Conservation (phyloP, 2,797 vertebrate species). For the Echiichthys vipera region DNA sequence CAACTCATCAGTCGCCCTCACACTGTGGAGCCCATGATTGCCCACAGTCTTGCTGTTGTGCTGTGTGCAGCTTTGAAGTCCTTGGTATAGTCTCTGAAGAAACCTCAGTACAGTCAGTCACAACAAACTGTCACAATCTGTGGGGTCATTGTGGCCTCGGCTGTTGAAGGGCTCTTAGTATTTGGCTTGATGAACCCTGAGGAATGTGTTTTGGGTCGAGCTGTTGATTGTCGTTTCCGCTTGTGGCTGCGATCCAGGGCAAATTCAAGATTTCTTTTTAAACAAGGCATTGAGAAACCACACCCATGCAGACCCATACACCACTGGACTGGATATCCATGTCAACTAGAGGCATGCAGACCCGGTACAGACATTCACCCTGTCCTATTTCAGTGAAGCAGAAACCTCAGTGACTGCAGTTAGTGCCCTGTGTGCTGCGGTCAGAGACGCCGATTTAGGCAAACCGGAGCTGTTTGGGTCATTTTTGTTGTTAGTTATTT, state of each 20-base stretch:
- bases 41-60: slow-evolving; percentile 32
- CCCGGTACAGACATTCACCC: slow-evolving; percentile 15
- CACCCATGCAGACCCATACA: slow-evolving; percentile 37
- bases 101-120: slow-evolving; percentile 53
- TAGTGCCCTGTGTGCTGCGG: slow-evolving; percentile 11
- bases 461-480: slow-evolving; percentile 58
- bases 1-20: slow-evolving; percentile 51
- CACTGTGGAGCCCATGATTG: slow-evolving; percentile 30
- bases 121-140: slow-evolving; percentile 61
- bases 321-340: slow-evolving; percentile 17
- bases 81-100: slow-evolving; percentile 6
- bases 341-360: slow-evolving; percentile 30
- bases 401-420: slow-evolving; percentile 60
- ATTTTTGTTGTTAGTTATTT: slow-evolving; percentile 70
- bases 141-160: slow-evolving; percentile 45
- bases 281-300: slow-evolving; percentile 53
- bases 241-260: slow-evolving; percentile 52
- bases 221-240: slow-evolving; percentile 72
- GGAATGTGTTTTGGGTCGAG: slow-evolving; percentile 65
- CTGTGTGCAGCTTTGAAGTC: slow-evolving; percentile 21
- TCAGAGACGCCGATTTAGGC: slow-evolving; percentile 46
- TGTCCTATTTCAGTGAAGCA: slow-evolving; percentile 55
- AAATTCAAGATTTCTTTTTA: slow-evolving; percentile 32
- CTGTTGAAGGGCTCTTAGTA: slow-evolving; percentile 20
- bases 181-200: slow-evolving; percentile 46